These are phyloP conservation scores for Enteromius fasciolatus DNA, from an alignment of 2,797 vertebrate genomes.

Conservation along the genomic window DNA sequence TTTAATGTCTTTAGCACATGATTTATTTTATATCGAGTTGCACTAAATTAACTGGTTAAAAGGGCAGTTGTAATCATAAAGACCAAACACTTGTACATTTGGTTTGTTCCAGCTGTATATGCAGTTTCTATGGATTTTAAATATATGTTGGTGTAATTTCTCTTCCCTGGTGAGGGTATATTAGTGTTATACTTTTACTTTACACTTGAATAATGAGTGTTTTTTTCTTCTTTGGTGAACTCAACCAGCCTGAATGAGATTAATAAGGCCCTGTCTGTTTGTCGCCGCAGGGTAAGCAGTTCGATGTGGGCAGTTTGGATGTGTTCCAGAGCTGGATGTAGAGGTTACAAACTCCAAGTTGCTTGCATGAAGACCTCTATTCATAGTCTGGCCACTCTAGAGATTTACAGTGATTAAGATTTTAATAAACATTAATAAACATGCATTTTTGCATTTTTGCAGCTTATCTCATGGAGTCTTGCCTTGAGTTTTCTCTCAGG, in stretches of 20 bases:
- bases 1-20: background rate
- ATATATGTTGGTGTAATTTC: background rate
- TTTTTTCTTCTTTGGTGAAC: constrained; percentile 7
- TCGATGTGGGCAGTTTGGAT: constrained; percentile 22
- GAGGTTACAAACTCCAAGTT: constrained; percentile 22
- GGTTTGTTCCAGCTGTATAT: constrained; percentile 2
- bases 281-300: constrained; percentile 21
- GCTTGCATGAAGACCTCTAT: constrained; percentile 25
- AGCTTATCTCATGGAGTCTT: background rate
- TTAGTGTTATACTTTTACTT: constrained; percentile 1
- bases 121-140: constrained; percentile 4
- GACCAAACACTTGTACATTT: background rate
- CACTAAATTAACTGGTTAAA: background rate
- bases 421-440: constrained; percentile 26
- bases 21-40: background rate
- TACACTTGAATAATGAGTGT: constrained; percentile 29
- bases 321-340: constrained; percentile 6
- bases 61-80: background rate
- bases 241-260: constrained; percentile 24
- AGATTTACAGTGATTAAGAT: constrained; percentile 10
- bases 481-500: background rate
- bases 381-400: constrained; percentile 8
- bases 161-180: background rate
- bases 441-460: constrained; percentile 4
- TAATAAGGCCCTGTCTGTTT: constrained; percentile 33